phyloP scores from a whole-genome alignment of 2,888 invertebrate genomes.

The Polymixis lichenea region DNA sequence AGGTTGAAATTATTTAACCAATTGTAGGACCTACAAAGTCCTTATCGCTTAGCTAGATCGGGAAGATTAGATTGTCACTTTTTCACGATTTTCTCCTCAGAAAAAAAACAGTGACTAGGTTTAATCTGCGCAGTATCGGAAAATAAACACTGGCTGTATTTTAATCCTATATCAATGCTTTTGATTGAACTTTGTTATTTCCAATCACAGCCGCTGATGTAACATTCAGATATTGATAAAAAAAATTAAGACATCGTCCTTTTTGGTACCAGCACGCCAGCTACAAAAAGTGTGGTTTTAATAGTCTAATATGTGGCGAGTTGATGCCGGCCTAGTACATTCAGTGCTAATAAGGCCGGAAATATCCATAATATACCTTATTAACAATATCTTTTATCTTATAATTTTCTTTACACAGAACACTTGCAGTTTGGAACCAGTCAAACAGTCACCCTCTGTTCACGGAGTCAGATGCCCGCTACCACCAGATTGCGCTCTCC shows the following conservation, averaged over 20 bases:
- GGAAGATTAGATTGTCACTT: too few relatives aligned
- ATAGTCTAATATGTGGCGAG: background rate
- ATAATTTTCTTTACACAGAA: slow-evolving; percentile 83
- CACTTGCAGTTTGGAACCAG: slow-evolving; percentile 95
- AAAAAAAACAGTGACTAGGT: too few relatives aligned
- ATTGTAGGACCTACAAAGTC: too few relatives aligned
- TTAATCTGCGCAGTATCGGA: too few relatives aligned
- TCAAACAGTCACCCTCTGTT: slow-evolving; percentile 96
- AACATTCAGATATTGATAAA: background rate
- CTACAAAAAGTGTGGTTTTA: background rate
- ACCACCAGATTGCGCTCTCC: slow-evolving; percentile 93
- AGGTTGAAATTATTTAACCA: too few relatives aligned
- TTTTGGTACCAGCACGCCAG: background rate
- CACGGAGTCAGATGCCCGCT: slow-evolving; percentile 95
- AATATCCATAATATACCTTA: background rate
- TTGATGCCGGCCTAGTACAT: background rate
- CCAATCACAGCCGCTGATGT: background rate
- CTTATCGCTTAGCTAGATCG: too few relatives aligned
- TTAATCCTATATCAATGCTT: background rate
- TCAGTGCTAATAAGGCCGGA: background rate
- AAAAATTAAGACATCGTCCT: background rate
- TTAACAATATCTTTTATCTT: background rate
- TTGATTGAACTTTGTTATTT: background rate
- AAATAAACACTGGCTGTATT: too few relatives aligned
- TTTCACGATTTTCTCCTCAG: too few relatives aligned